Conservation (phyloP, 1,140 invertebrate genomes). For the Saccostrea cuccullata region DNA sequence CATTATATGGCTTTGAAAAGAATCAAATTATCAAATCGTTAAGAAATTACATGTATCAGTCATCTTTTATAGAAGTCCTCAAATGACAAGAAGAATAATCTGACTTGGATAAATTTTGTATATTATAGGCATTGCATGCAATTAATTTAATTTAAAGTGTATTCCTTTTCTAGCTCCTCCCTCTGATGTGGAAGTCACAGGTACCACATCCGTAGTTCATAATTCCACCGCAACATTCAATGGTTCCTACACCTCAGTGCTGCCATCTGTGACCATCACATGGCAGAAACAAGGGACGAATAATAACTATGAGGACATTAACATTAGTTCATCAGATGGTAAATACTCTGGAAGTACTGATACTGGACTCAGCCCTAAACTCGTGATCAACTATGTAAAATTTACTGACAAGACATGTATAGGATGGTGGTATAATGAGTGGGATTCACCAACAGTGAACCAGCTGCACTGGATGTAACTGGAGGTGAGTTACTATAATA, state of each 20-base stretch:
- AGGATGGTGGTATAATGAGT: not conserved
- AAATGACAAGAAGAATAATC: no score
- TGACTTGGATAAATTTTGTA: no score
- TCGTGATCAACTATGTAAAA: not conserved
- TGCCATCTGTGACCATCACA: not conserved
- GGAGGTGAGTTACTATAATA: no score
- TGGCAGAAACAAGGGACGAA: slow-evolving; percentile 6
- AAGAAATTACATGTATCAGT: no score
- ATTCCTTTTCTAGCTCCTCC: no score
- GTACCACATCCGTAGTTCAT: no score
- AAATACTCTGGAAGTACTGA: not conserved
- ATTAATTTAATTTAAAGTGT: no score
- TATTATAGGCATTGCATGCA: no score
- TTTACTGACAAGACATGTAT: not conserved
- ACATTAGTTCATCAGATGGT: not conserved
- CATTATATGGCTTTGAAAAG: no score
- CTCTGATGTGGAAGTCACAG: no score
- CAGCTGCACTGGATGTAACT: not conserved
- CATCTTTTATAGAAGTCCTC: no score
- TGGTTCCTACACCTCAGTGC: not conserved
- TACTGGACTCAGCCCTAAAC: not conserved
- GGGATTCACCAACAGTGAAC: not conserved
- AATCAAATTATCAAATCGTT: no score
- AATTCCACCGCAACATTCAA: not conserved
- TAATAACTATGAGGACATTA: not conserved